These are phyloP conservation scores for Potamilus streckersoni DNA, from an alignment of 1,140 invertebrate species.

Conservation along the genomic window DNA sequence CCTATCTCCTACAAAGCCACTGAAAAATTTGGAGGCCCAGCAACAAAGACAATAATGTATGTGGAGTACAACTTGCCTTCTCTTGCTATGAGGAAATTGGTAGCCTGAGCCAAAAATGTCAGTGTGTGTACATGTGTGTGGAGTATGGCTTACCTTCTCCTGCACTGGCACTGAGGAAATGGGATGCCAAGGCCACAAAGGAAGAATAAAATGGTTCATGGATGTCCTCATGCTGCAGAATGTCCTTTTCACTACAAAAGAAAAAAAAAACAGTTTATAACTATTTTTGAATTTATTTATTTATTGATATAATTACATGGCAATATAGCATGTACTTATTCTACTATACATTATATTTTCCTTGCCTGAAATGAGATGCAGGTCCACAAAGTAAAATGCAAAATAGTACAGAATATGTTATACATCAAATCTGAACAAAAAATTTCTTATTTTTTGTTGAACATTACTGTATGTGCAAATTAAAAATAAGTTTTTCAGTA, in stretches of 20 bases:
- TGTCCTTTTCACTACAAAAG: conserved; percentile 79
- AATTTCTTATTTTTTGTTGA: too few relatives aligned
- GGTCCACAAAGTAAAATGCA: too few relatives aligned
- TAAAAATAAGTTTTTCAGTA: too few relatives aligned
- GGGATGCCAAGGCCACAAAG: conserved; percentile 80
- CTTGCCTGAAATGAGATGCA: not conserved
- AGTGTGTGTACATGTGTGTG: not conserved
- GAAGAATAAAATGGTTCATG: conserved; percentile 82
- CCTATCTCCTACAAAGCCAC: too few relatives aligned
- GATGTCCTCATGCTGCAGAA: conserved; percentile 79
- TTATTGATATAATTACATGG: not conserved
- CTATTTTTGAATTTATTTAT: not conserved
- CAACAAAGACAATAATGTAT: not conserved
- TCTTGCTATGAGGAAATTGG: conserved; percentile 80
- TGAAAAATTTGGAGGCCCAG: not conserved
- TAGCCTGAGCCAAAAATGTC: conserved; percentile 78
- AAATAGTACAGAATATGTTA: too few relatives aligned
- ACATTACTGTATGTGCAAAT: too few relatives aligned
- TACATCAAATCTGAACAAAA: too few relatives aligned
- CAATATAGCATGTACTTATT: not conserved
- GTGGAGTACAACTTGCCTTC: conserved; percentile 73
- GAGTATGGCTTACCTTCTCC: conserved; percentile 74
- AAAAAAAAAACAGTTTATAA: conserved; percentile 46
- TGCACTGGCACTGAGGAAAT: conserved; percentile 79
- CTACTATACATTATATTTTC: not conserved